Base-by-base conservation (phyloP, 1,140 invertebrate species). In the Drosophila albomicans region DNA sequence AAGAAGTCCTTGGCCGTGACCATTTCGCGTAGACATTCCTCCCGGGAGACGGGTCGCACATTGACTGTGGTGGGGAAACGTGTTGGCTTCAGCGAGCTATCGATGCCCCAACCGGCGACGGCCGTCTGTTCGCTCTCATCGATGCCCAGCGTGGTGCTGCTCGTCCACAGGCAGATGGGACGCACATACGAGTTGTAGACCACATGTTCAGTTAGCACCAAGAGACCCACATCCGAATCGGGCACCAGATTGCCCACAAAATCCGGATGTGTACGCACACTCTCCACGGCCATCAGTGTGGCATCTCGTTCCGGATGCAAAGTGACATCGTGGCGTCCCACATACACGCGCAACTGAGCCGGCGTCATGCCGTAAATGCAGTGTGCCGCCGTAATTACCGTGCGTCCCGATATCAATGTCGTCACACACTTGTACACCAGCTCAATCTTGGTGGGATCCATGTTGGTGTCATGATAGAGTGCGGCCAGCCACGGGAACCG, bases 401-500 rank as follows among this genome's bases (percentile, higher is more conserved):
- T 82, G 11, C 80, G 76, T 0, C 64, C 45, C 0, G 88, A 91
- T 4, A 91, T 58, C 25, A 91, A 11, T 0, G 85, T 79, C 0
- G 79, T 66, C 8, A 87, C 85, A 46, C 88, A 91, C n/a, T 68
- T 80, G 38, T 82, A 80, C 15, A 25, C 38, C 49, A 87, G 41
- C 13, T 77, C 59, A 10, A 58, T 56, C 4, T 61, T 64, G 28
- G 56, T 65, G 3, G 75, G 49, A 20, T 77, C 75, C 10, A 25
- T 7, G 38, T 76, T 84, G 11, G n/a, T 59, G 46, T 77, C 75
- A 0, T 59, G 48, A 76, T 95, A 95, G 43, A 96, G 94, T 1
- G 94, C 94, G 0, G 94, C 94, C 58, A 96, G 92, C 96, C 96
- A 96, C 0, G 96, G 96, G 91, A 95, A 96, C 46, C 95, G 94